Evolutionary conservation across 2,888 invertebrate species (phyloP), one percentile per base, ranked within the genome.

Genomic region (Xylocampa areola): DNA sequence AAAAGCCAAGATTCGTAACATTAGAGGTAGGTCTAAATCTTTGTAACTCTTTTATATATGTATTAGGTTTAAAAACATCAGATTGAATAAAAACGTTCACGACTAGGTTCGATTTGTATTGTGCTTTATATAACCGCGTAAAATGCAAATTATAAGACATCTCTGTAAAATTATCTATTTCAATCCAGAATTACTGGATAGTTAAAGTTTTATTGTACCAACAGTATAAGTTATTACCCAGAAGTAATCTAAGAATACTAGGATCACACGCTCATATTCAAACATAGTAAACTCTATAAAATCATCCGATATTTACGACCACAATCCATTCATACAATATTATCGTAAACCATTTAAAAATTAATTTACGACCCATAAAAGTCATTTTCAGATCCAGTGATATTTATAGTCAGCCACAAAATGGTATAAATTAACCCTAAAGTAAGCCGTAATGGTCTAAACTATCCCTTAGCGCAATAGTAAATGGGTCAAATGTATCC

Each of bases 321-420:
- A 53, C 47, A 66, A 64, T 67, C 47, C 68, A 64, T 67, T 64
- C 52, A 65, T 55, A 47, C 35, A 53, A 67, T 66, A 68, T 62
- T 58, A 70, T 69, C 62, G 35, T 45, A 67, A 64, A 53, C 57
- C 61, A 79, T 77, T 80, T 80, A 84, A 82, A 87, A 84, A 83
- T 80, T 78, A 82, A 89, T 86, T 87, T 87, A 90, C 64, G 78
- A 77, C 71, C 82, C 79, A 81, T 87, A 82, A 86, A 86, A 68
- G 85, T 87, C 85, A 79, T 79, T 82, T 81, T 73, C 73, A 78
- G 78, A 77, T 79, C 76, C 73, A 59, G 64, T 49, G 51, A 66
- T 81, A 87, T 88, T 87, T 84, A 84, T 84, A 61, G 67, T 40
- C 48, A 43, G 47, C 58, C 67, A 68, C 68, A 51, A 27, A 53